Base-by-base conservation (phyloP, 2,113 vertebrate species). In the Oncorhynchus clarkii region DNA sequence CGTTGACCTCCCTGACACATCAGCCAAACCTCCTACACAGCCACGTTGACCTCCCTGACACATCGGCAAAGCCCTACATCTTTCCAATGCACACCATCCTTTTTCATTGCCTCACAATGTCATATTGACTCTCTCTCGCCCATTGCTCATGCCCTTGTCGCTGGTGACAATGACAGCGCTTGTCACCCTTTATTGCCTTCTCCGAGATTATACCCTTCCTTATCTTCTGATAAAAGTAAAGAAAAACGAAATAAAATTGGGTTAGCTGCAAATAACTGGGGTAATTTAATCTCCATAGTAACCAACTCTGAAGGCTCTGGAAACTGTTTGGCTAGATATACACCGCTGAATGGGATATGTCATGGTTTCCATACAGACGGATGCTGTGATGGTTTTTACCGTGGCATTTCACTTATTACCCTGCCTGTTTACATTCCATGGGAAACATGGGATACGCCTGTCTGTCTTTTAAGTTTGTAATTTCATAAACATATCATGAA, bases 81-180 rank as follows among this genome's bases (percentile, higher is more conserved):
- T 5, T 18, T 54, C 51, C 51, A 54, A 54, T 18, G 16, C 12
- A 54, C 68, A 78, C 83, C 80, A 31, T 14, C 12, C 45, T 75
- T 74, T 74, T 87, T 76, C 84, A 70, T 73, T 77, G 80, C 20
- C 82, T 54, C 60, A 75, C 77, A 74, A 71, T 75, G 51, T 71
- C 82, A 84, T 84, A 84, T 85, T 88, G 88, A 83, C 83, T 76
- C 67, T 88, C 39, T 54, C 51, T 54, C 16, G 12, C 51, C 51
- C 77, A 71, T 78, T 67, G 69, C 76, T 54, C 39, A 45, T 34
- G 73, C 64, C 86, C 89, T 91, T 90, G 82, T 88, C 83, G 77
- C 77, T 76, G 16, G 70, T 73, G 80, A 87, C 83, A 84, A 73
- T 86, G 82, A 84, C 84, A 84, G 77, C 73, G 18, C 45, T 26